Conservation (phyloP, 2,888 invertebrate species). For the Morpho helenor region DNA sequence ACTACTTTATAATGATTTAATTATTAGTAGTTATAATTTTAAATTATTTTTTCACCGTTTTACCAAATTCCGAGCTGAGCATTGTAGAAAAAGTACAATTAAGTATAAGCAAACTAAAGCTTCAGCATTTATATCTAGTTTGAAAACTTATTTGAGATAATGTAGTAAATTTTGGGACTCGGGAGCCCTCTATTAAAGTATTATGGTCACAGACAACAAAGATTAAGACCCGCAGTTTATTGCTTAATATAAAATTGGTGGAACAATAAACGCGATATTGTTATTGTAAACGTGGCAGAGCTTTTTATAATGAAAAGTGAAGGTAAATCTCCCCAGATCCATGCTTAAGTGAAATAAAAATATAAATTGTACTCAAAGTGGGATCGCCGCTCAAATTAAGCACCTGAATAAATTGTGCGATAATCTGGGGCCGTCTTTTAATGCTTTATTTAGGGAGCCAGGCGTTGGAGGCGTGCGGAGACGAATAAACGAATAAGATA, state of each 20-base stretch:
- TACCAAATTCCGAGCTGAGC: too few species aligned
- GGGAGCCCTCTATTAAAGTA: conserved; percentile 4
- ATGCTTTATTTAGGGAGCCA: conserved; percentile 63
- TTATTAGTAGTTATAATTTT: too few species aligned
- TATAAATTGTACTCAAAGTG: conserved; percentile 72
- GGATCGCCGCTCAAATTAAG: conserved; percentile 75
- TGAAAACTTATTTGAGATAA: too few species aligned
- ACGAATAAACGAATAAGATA: conserved; percentile 71
- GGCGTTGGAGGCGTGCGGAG: conserved; percentile 49
- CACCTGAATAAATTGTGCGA: conserved; percentile 79
- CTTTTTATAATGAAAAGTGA: conserved; percentile 54
- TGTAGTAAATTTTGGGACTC: background rate
- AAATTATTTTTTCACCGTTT: too few species aligned
- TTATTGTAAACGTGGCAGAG: conserved; percentile 39
- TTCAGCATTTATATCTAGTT: too few species aligned
- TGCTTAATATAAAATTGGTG: conserved; percentile 7
- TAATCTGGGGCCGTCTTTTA: conserved; percentile 75
- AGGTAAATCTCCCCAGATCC: conserved; percentile 60
- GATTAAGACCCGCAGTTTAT: conserved; percentile 10
- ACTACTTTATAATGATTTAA: too few species aligned
- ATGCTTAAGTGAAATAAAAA: conserved; percentile 74
- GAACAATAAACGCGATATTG: conserved; percentile 17
- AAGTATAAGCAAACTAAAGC: too few species aligned
- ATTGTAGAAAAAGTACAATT: too few species aligned
- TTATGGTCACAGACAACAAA: conserved; percentile 3